Base-by-base conservation (phyloP, 2,888 invertebrate species). In the Minunthozetes semirufus region DNA sequence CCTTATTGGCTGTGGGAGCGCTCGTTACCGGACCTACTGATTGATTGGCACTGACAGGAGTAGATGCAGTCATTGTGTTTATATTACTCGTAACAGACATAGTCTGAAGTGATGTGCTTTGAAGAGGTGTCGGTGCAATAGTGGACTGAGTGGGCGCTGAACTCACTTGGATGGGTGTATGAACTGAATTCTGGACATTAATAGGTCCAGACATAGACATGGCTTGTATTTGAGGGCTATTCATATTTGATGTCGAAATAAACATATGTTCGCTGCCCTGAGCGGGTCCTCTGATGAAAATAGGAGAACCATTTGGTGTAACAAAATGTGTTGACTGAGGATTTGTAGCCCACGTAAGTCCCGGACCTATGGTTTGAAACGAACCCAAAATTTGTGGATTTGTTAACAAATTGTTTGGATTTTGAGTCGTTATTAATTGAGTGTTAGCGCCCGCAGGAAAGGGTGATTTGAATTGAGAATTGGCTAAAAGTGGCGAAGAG, bases 251-350 rank as follows among this genome's bases (percentile, higher is more conserved):
- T 25, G 74, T 74, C 33, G 46, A 53, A 6, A 74, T 56, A 17
- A 74, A 71, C 74, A 74, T 71, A 25, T 73, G 73, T 29, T 61
- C 46, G 13, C 63, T 66, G n/a, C 46, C 25, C 19, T 61, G 48
- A n/a, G 33, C 19, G 13, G 50, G 42, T 5, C 33, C 46, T 27
- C 74, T 48, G 15, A 74, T 29, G 9, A 71, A 74, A 46, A 74
- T 74, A 3, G 29, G 74, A 17, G 63, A 66, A 0, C 71, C 72
- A 38, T 71, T 74, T 1, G 70, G 74, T 15, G 74, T 17, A 11
- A 71, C 27, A 9, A 74, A 33, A 38, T 71, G 74, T 8, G 74
- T 70, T n/a, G 53, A 50, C 27, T 71, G 70, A n/a, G 74, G 71
- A 9, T 19, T 17, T 15, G 74, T 70, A 17, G 70, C 70, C 74